phyloP scores from a whole-genome alignment of 2,888 invertebrate genomes.

The Chorisops tibialis region DNA sequence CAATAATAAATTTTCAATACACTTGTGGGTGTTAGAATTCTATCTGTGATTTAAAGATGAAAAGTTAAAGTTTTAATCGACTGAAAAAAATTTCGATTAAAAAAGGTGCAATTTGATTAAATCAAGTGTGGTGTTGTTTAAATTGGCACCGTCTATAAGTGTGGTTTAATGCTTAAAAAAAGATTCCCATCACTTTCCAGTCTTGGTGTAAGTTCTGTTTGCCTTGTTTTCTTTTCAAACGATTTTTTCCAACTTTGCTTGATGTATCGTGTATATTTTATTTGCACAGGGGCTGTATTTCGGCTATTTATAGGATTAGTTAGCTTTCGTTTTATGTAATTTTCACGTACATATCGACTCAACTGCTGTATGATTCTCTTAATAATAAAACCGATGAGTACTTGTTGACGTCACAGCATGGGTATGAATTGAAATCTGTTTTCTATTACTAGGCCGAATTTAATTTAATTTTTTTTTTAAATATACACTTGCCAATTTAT shows the following conservation, averaged over 20 bases:
- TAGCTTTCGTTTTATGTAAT: conserved; percentile 29
- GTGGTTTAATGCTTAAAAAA: conserved; percentile 48
- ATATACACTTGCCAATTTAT: too few species aligned
- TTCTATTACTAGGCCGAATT: background rate
- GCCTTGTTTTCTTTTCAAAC: background rate
- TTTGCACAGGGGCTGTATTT: conserved; percentile 16
- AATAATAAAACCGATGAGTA: conserved; percentile 16
- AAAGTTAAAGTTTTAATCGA: too few species aligned
- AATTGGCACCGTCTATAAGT: too few species aligned
- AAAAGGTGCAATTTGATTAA: too few species aligned
- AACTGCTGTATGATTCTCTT: background rate
- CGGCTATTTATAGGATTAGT: conserved; percentile 30
- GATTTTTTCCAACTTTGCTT: too few species aligned
- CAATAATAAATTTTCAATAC: too few species aligned
- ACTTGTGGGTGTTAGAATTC: too few species aligned
- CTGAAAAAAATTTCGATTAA: too few species aligned
- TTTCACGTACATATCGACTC: conserved; percentile 1
- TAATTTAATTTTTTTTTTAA: too few species aligned
- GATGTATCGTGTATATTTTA: conserved; percentile 3
- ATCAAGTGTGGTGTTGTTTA: too few species aligned
- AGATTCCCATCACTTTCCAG: conserved; percentile 56
- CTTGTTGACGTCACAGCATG: conserved; percentile 24
- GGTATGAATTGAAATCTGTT: background rate
- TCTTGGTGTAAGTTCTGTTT: conserved; percentile 53
- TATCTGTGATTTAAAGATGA: too few species aligned